phyloP scores from a whole-genome alignment of 2,888 invertebrate genomes.

The Drosophila cognata region DNA sequence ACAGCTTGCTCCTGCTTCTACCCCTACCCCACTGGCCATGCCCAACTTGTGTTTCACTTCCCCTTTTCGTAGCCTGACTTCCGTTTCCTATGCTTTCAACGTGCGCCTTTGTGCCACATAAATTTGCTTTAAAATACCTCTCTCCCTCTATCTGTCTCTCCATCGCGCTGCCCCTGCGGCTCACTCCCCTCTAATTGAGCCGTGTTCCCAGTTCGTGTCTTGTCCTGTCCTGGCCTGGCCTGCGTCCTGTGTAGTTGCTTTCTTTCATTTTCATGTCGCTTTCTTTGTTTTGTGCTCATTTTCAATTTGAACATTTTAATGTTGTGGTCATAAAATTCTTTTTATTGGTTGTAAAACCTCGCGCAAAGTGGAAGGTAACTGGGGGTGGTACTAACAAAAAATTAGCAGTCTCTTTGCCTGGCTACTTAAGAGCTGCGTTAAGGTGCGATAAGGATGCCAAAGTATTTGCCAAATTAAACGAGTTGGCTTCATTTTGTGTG shows the following conservation, averaged over 20 bases:
- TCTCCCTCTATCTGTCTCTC: not conserved
- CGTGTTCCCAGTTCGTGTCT: not conserved
- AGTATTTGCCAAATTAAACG: conserved; percentile 73
- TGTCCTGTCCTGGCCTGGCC: conserved; percentile 12
- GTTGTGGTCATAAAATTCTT: conserved; percentile 80
- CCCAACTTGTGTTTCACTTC: conserved; percentile 31
- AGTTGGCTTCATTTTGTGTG: conserved; percentile 38
- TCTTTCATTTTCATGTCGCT: conserved; percentile 41
- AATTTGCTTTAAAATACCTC: conserved; percentile 71
- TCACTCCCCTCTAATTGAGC: not conserved
- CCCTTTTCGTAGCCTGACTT: conserved; percentile 49
- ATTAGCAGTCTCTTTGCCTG: conserved; percentile 71
- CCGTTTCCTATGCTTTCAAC: conserved; percentile 76
- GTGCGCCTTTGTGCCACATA: conserved; percentile 74
- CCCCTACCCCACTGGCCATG: not conserved
- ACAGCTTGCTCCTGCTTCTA: not conserved
- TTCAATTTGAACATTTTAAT: conserved; percentile 78
- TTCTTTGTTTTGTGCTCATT: conserved; percentile 74
- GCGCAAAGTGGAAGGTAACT: conserved; percentile 5
- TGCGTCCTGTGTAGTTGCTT: conserved; percentile 48
- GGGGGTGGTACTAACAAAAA: conserved; percentile 29
- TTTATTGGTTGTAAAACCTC: conserved; percentile 76
- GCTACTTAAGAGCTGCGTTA: conserved; percentile 71
- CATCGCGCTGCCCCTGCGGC: conserved; percentile 5
- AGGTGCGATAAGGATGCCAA: conserved; percentile 71